These are phyloP conservation scores for Bombus superbus DNA, from an alignment of 1,140 invertebrate species.

Conservation along the genomic window DNA sequence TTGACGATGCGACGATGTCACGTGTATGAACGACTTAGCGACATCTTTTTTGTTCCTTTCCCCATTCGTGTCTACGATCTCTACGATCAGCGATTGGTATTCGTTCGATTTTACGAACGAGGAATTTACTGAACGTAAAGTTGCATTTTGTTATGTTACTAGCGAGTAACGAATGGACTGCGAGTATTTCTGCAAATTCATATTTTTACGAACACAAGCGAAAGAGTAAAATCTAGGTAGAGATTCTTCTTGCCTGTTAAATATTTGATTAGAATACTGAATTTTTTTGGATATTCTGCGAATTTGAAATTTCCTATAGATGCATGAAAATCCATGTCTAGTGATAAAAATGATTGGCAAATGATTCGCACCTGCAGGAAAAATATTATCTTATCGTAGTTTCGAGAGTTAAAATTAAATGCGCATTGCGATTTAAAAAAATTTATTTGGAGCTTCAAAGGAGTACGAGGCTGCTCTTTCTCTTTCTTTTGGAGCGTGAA, in stretches of 20 bases:
- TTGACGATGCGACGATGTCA: background rate
- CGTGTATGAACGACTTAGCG: background rate
- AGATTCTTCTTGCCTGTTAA: too few species aligned
- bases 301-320: too few species aligned
- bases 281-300: too few species aligned
- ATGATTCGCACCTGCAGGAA: background rate
- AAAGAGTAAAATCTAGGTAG: too few species aligned
- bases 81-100: background rate
- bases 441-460: conserved; percentile 1
- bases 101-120: background rate
- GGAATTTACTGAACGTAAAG: background rate
- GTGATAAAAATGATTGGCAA: background rate
- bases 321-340: too few species aligned
- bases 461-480: background rate
- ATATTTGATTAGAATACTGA: too few species aligned
- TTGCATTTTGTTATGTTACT: background rate
- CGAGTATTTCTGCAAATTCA: too few species aligned
- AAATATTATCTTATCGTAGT: background rate
- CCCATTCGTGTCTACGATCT: background rate
- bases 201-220: too few species aligned
- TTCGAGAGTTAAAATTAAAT: background rate
- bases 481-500: background rate
- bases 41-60: too few species aligned
- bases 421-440: background rate
- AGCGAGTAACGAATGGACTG: too few species aligned